A percentile compares a stretch with the other conserved stretches of the same genome.
These are phyloP conservation scores for Lepus americanus DNA, from an alignment of 2,113 vertebrate genomes.

Conservation along the genomic window DNA sequence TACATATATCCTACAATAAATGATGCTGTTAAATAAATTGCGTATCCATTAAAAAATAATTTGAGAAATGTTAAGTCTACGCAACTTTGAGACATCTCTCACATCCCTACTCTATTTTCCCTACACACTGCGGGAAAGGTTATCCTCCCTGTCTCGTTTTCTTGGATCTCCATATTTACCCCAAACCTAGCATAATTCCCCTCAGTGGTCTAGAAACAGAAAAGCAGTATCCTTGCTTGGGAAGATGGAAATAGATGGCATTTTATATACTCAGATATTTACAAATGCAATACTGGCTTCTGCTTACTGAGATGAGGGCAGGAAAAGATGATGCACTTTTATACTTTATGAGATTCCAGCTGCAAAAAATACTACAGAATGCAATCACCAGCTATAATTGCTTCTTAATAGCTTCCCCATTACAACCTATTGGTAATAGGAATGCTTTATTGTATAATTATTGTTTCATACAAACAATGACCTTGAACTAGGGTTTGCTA, in stretches of 20 bases:
- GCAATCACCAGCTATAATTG: background rate
- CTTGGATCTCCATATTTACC: background rate
- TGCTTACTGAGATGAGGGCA: background rate
- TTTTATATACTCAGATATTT: background rate
- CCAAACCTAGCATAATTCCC: background rate
- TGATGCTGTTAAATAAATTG: background rate
- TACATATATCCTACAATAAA: background rate
- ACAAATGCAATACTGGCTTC: background rate
- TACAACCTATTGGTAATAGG: background rate
- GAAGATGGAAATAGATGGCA: background rate
- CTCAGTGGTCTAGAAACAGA: background rate
- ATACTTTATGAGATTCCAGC: background rate
- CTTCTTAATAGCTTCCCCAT: conserved; percentile 35
- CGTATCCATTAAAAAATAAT: conserved; percentile 6
- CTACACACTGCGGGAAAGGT: background rate
- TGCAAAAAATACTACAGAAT: background rate
- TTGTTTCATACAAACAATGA: conserved; percentile 60
- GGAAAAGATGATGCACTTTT: background rate
- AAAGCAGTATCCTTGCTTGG: background rate
- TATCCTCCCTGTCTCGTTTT: background rate
- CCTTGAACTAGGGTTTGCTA: conserved; percentile 29
- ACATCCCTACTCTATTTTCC: background rate
- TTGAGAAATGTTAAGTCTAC: background rate
- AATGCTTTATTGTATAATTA: conserved; percentile 48
- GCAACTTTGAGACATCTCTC: background rate